Conservation (phyloP, 2,113 vertebrate genomes). For the Diphyllodes magnificus region DNA sequence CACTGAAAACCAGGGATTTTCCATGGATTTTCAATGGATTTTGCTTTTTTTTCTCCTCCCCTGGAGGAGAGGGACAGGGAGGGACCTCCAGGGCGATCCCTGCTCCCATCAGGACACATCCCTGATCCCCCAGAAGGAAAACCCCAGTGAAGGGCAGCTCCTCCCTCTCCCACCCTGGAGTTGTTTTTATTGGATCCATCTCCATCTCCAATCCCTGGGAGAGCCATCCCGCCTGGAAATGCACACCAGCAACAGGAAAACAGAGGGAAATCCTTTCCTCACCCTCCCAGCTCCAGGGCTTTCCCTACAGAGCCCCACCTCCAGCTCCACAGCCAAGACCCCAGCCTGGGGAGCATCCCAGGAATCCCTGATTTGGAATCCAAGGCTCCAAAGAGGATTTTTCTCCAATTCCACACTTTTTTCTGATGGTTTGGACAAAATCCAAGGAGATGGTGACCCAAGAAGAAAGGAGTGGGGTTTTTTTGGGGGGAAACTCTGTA, state of each 20-base stretch:
- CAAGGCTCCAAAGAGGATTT: background rate
- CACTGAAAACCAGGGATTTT: background rate
- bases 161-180: background rate
- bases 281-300: too few relatives aligned
- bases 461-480: background rate
- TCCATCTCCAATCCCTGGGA: background rate
- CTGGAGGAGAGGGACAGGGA: background rate
- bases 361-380: background rate
- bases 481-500: too few relatives aligned
- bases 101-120: background rate
- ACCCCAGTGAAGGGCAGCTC: background rate
- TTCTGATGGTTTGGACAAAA: background rate
- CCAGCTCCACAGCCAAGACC: background rate
- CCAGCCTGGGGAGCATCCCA: background rate
- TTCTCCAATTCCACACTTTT: background rate
- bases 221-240: background rate
- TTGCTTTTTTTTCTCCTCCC: background rate
- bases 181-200: rapidly evolving
- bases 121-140: background rate
- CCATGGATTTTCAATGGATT: background rate
- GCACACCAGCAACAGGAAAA: rapidly evolving
- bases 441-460: background rate
- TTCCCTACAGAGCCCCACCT: background rate
- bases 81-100: background rate
- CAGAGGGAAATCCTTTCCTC: background rate